A percentile compares a stretch with the other conserved stretches of the same genome.
Conservation (phyloP, 2,888 invertebrate genomes). For the Apomyelois bistriatella region DNA sequence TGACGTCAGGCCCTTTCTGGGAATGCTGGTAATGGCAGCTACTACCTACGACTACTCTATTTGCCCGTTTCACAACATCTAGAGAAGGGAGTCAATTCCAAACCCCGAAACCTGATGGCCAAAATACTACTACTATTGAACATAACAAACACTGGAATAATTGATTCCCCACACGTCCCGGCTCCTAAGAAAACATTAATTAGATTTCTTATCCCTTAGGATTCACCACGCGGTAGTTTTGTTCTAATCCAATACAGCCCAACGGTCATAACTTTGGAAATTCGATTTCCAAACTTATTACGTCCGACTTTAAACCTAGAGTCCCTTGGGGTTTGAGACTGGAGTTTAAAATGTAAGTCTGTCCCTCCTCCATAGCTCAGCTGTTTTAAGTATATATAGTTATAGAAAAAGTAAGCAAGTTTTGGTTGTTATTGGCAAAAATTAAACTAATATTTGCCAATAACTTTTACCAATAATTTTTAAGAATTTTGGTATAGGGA, state of each 20-base stretch:
- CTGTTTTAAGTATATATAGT: not conserved
- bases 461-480: too few relatives aligned
- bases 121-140: not conserved
- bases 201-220: not conserved
- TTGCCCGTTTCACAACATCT: not conserved
- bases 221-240: not conserved
- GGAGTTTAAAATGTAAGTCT: conserved; percentile 2
- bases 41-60: too few relatives aligned
- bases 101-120: too few relatives aligned
- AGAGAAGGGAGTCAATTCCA: too few relatives aligned
- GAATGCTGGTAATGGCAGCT: too few relatives aligned
- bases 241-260: not conserved
- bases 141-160: not conserved
- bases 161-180: not conserved
- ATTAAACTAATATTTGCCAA: too few relatives aligned
- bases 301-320: not conserved
- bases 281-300: conserved; percentile 9
- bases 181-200: not conserved
- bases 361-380: not conserved
- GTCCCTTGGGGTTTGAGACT: not conserved
- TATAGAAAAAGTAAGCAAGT: too few relatives aligned
- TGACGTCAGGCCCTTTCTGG: too few relatives aligned
- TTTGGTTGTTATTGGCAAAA: too few relatives aligned
- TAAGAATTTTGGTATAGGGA: too few relatives aligned
- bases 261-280: conserved; percentile 1